Conservation (phyloP, 1,140 invertebrate genomes). For the Zeugodacus cucurbitae region DNA sequence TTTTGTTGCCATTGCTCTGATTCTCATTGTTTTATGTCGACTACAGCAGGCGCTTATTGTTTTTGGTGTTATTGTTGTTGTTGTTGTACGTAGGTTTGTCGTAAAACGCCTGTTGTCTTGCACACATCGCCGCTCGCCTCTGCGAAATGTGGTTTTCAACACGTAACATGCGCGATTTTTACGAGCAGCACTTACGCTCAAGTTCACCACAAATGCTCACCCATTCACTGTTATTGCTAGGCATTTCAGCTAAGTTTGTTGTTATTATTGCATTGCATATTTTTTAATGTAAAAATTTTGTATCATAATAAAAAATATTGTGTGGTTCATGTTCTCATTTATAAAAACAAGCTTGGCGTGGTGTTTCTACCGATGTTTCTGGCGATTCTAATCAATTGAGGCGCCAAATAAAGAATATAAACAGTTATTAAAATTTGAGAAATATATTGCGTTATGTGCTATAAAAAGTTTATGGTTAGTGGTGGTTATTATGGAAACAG, state of each 20-base stretch:
- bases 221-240: slow-evolving; percentile 26
- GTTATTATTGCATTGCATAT: background rate
- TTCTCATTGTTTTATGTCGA: background rate
- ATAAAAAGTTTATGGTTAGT: too few species aligned
- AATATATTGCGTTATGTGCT: too few species aligned
- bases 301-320: background rate
- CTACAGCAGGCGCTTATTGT: background rate
- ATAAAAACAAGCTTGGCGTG: background rate
- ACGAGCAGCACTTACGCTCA: slow-evolving; percentile 21
- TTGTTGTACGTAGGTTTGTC: background rate
- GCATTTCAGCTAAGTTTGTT: background rate
- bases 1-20: background rate
- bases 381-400: background rate
- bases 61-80: background rate
- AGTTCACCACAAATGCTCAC: slow-evolving; percentile 26
- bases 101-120: background rate
- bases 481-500: too few species aligned
- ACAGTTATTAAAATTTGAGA: background rate
- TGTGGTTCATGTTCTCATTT: background rate
- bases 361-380: background rate
- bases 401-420: background rate
- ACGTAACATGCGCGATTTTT: slow-evolving; percentile 21
- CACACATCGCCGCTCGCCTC: background rate
- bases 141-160: slow-evolving; percentile 28
- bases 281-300: background rate